Conservation (phyloP, 2,888 invertebrate species). For the Epirrhoe tristata region DNA sequence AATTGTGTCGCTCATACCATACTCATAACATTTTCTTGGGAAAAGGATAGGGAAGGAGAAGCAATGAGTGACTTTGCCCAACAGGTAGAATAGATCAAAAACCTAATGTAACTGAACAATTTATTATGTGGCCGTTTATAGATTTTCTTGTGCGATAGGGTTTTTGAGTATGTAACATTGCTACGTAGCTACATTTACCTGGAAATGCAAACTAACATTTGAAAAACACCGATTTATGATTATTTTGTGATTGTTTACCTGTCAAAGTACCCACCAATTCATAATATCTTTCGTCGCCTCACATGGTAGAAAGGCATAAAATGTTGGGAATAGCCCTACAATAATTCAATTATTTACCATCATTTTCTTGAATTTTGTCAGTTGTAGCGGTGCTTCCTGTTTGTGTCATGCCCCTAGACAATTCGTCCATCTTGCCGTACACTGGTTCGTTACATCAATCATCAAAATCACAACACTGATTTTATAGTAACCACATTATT, state of each 20-base stretch:
- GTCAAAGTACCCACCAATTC: constrained; percentile 12
- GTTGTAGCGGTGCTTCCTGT: constrained; percentile 83
- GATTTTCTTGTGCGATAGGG: background rate
- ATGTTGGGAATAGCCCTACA: background rate
- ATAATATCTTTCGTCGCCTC: background rate
- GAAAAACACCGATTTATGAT: background rate
- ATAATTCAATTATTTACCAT: constrained; percentile 67
- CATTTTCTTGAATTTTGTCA: constrained; percentile 80
- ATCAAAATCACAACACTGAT: constrained; percentile 75
- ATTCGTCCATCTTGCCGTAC: constrained; percentile 85
- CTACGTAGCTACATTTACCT: background rate
- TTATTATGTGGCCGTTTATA: background rate
- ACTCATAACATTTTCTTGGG: too few relatives aligned
- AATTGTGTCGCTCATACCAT: too few relatives aligned
- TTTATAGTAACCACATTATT: constrained; percentile 54
- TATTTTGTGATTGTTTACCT: constrained; percentile 25
- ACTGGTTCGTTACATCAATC: constrained; percentile 83
- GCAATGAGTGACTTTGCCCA: background rate
- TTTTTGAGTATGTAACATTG: background rate
- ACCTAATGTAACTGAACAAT: background rate
- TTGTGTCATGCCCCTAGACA: constrained; percentile 85
- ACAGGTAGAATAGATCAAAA: background rate
- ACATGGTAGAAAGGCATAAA: background rate
- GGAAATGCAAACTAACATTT: background rate
- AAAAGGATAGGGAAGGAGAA: background rate